Conservation (phyloP, 2,797 vertebrate genomes). For the Myotis vivesi region DNA sequence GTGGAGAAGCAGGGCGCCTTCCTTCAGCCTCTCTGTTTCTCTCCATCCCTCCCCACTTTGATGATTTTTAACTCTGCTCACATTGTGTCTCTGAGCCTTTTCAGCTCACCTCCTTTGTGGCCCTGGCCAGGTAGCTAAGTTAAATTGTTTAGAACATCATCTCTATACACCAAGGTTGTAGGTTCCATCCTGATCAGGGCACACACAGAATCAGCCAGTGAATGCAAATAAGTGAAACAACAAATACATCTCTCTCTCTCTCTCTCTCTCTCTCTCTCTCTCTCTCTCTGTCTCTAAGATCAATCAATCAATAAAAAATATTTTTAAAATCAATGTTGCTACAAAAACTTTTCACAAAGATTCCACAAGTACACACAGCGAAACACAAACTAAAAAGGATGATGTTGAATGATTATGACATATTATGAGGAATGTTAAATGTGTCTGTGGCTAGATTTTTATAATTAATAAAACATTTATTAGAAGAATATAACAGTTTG, state of each 20-base stretch:
- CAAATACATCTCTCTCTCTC: not conserved
- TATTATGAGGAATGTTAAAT: accelerated
- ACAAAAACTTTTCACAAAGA: not conserved
- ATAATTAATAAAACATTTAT: no score
- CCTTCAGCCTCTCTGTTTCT: accelerated
- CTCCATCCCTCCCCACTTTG: accelerated
- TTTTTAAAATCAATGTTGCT: not conserved
- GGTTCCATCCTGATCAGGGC: not conserved
- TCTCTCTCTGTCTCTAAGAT: not conserved
- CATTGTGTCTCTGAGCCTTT: not conserved
- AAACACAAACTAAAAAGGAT: not conserved
- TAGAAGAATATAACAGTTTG: not conserved
- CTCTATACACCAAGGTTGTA: not conserved
- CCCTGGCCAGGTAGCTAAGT: not conserved
- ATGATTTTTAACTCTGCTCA: no score
- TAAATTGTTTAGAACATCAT: not conserved
- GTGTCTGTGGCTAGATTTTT: not conserved
- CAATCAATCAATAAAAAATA: not conserved
- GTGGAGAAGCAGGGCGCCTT: accelerated
- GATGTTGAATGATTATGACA: accelerated
- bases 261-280: not conserved
- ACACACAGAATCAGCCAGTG: not conserved
- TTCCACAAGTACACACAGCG: no score
- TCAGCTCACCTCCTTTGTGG: not conserved
- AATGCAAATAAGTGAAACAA: not conserved